Percentiles rank a stretch among this genome's conserved stretches.
Conservation (phyloP, 2,888 invertebrate genomes). For the Neria commutata region DNA sequence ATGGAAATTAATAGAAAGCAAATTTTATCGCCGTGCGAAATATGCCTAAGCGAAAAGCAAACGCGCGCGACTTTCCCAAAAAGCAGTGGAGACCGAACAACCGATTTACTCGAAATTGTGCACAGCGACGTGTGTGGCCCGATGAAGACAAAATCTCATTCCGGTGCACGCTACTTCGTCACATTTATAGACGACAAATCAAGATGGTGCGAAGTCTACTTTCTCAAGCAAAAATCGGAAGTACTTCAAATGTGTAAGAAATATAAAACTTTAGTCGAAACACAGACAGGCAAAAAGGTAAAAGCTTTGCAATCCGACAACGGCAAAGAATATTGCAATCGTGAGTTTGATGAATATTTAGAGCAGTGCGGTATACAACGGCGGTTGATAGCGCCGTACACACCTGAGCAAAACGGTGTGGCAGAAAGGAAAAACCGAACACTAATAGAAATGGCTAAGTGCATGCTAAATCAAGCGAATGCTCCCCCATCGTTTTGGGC, state of each 20-base stretch:
- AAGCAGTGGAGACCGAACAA: background rate
- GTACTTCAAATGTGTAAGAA: slow-evolving; percentile 25
- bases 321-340: slow-evolving; percentile 30
- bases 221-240: slow-evolving; percentile 26
- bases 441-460: slow-evolving; percentile 28
- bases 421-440: slow-evolving; percentile 3
- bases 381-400: background rate
- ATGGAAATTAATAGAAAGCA: background rate
- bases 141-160: background rate
- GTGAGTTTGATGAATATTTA: slow-evolving; percentile 27
- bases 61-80: background rate
- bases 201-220: slow-evolving; percentile 13
- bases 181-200: slow-evolving; percentile 22
- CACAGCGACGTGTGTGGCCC: slow-evolving; percentile 16
- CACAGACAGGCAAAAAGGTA: slow-evolving; percentile 23
- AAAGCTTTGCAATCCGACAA: slow-evolving; percentile 30
- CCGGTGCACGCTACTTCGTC: slow-evolving; percentile 18
- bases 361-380: slow-evolving; percentile 14
- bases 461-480: slow-evolving; percentile 17
- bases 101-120: slow-evolving; percentile 11
- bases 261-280: slow-evolving; percentile 21
- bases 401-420: slow-evolving; percentile 5
- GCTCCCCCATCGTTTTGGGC: slow-evolving; percentile 11
- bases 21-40: background rate
- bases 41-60: background rate